Percentiles rank a stretch among this genome's conserved stretches.
Evolutionary conservation across 2,797 vertebrate species (phyloP).

Genomic region (Pempheris klunzingeri): DNA sequence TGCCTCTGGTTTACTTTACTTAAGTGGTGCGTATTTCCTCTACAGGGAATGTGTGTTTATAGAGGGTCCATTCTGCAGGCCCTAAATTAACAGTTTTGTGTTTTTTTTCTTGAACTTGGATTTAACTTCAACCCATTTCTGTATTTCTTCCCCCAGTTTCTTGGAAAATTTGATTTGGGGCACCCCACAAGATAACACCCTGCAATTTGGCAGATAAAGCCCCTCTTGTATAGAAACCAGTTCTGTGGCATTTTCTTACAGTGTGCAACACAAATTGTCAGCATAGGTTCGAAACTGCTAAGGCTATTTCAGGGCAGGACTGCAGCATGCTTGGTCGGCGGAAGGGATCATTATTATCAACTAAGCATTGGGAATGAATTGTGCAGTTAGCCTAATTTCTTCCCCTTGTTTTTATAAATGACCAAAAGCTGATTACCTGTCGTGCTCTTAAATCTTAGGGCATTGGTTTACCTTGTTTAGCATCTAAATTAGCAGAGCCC

Average conservation of each 20-base stretch:
- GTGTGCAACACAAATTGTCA: slow-evolving; percentile 53
- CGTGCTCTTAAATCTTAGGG: slow-evolving; percentile 11
- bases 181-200: slow-evolving; percentile 57
- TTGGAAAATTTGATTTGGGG: slow-evolving; percentile 48
- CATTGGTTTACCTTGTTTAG: slow-evolving; percentile 2
- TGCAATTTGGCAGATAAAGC: slow-evolving; percentile 68
- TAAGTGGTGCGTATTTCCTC: slow-evolving; percentile 50
- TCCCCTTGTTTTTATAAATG: slow-evolving; percentile 8
- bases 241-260: slow-evolving; percentile 64
- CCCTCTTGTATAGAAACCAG: slow-evolving; percentile 65
- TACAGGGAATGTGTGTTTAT: slow-evolving; percentile 66
- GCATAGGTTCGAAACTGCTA: slow-evolving; percentile 41
- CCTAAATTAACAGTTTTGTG: slow-evolving; percentile 53
- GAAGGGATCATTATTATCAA: slow-evolving; percentile 24
- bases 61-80: slow-evolving; percentile 54
- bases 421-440: slow-evolving; percentile 19
- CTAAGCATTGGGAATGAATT: slow-evolving; percentile 24
- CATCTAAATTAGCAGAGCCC: slow-evolving; percentile 21
- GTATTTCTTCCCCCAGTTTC: slow-evolving; percentile 52
- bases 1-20: slow-evolving; percentile 64
- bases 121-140: slow-evolving; percentile 53
- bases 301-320: slow-evolving; percentile 43
- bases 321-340: slow-evolving; percentile 10
- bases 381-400: slow-evolving; percentile 7
- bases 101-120: slow-evolving; percentile 49